Percentiles rank a stretch among this genome's conserved stretches.
phyloP scores from a whole-genome alignment of 2,113 vertebrate genomes.

The Salvelinus sp. region DNA sequence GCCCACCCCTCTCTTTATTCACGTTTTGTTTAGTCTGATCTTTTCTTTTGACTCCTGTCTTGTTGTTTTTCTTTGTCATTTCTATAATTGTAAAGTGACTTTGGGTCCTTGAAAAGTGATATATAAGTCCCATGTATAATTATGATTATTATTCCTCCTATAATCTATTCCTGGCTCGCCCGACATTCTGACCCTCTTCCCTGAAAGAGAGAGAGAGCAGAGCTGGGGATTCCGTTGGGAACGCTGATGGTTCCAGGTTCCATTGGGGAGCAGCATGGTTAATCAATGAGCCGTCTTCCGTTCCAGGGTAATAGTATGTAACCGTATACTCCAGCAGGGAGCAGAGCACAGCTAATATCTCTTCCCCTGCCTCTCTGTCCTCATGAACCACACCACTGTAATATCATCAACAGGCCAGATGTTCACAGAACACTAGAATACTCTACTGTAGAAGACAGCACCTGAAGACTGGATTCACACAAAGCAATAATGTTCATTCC shows the following conservation, averaged over 20 bases:
- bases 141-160: too few relatives aligned
- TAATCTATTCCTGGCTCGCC: neutral
- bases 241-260: conserved; percentile 34
- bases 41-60: too few relatives aligned
- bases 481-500: too few relatives aligned
- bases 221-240: conserved; percentile 2
- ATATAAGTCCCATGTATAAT: too few relatives aligned
- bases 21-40: too few relatives aligned
- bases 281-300: conserved; percentile 66
- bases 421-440: conserved; percentile 37
- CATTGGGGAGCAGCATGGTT: conserved; percentile 52
- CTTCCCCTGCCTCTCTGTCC: conserved; percentile 53
- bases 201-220: conserved; percentile 12
- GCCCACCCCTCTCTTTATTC: too few relatives aligned
- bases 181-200: neutral
- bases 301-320: conserved; percentile 38
- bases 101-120: too few relatives aligned
- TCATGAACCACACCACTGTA: conserved; percentile 68
- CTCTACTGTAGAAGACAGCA: too few relatives aligned
- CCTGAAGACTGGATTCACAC: too few relatives aligned
- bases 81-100: too few relatives aligned
- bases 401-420: conserved; percentile 69
- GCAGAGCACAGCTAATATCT: conserved; percentile 56
- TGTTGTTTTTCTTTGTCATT: too few relatives aligned
- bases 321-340: conserved; percentile 59